Evolutionary conservation across 1,140 invertebrate species (phyloP).

Genomic region (Trigoniulus corallinus): DNA sequence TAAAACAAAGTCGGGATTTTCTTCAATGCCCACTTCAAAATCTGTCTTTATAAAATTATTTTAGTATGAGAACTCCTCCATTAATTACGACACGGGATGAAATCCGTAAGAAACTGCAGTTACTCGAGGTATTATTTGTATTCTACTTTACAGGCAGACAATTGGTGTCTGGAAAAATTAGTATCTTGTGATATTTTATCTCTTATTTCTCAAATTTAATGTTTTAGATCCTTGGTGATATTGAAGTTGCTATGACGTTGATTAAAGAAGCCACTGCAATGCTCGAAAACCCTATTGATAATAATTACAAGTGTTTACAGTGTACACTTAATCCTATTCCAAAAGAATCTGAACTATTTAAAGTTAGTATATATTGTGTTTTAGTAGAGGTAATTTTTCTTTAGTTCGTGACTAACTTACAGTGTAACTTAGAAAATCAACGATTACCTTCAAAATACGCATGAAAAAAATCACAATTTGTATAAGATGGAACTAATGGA

Average conservation of each 20-base stretch:
- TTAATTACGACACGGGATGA: conserved; percentile 17
- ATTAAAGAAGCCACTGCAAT: conserved; percentile 24
- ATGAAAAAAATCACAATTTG: conserved; percentile 27
- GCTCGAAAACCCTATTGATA: conserved; percentile 31
- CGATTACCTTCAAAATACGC: conserved; percentile 27
- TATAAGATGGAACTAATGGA: conserved; percentile 28
- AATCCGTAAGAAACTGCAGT: conserved; percentile 29
- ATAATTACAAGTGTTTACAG: conserved; percentile 33
- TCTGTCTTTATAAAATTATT: conserved; percentile 2
- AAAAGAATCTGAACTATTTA: conserved; percentile 17
- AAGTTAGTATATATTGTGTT: conserved; percentile 13
- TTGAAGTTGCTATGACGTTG: conserved; percentile 36
- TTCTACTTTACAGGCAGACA: too few relatives aligned
- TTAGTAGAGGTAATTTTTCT: too few relatives aligned
- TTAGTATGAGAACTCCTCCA: conserved; percentile 19
- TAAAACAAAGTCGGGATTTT: background rate
- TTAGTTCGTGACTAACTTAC: too few relatives aligned
- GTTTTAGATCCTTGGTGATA: conserved; percentile 30
- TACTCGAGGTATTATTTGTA: conserved; percentile 26
- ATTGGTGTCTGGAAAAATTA: too few relatives aligned
- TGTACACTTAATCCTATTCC: conserved; percentile 20
- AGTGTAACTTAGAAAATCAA: too few relatives aligned
- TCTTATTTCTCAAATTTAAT: background rate
- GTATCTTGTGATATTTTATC: background rate
- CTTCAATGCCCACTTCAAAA: background rate